phyloP scores from a whole-genome alignment of 2,113 vertebrate species.

The Ranitomeya imitator region DNA sequence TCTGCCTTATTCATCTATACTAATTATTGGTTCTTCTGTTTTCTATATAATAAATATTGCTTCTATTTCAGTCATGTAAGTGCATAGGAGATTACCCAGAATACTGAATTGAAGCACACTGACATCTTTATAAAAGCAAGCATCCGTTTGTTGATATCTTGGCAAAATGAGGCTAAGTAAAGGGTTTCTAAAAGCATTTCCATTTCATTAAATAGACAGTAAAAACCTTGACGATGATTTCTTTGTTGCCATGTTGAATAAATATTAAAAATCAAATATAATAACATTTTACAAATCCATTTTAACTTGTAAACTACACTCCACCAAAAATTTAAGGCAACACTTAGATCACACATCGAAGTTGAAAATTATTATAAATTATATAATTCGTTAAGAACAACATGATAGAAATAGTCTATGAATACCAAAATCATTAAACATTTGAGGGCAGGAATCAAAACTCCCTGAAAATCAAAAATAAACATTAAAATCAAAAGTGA shows the following conservation, averaged over 20 bases:
- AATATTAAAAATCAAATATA: not conserved
- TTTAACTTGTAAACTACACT: not conserved
- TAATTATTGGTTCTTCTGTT: conserved; percentile 21
- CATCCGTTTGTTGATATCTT: conserved; percentile 1
- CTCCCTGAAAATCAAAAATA: too few species aligned
- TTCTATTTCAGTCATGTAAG: conserved; percentile 17
- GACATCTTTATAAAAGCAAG: not conserved
- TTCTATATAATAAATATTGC: conserved; percentile 14
- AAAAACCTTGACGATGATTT: not conserved
- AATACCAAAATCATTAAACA: too few species aligned
- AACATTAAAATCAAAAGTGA: too few species aligned
- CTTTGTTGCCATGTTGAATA: not conserved
- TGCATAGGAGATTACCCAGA: conserved; percentile 15
- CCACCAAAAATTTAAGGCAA: too few species aligned
- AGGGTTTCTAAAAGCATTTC: not conserved
- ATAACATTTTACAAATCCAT: not conserved
- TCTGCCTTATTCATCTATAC: not conserved
- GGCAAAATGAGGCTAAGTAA: not conserved
- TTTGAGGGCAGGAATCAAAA: too few species aligned
- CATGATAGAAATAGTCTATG: too few species aligned
- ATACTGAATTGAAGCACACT: not conserved
- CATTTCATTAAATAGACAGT: not conserved
- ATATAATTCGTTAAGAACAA: too few species aligned
- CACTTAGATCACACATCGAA: too few species aligned
- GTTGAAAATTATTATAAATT: too few species aligned